These are phyloP conservation scores for Calliphora vomitoria DNA, from an alignment of 2,888 invertebrate species.

Conservation along the genomic window DNA sequence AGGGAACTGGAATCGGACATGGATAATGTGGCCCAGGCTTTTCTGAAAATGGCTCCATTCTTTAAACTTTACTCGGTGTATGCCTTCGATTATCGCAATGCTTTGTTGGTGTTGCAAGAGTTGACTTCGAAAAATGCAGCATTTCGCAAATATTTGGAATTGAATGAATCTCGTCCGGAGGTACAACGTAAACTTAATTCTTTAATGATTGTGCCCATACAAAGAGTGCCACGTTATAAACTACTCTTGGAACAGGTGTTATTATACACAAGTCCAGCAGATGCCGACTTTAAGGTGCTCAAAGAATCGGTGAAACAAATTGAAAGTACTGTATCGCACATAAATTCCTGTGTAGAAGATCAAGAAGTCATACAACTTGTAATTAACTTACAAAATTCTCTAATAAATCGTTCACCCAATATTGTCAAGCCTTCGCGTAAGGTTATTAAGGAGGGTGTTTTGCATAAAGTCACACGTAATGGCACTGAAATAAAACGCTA, in stretches of 20 bases:
- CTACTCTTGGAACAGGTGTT: slow-evolving; percentile 89
- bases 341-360: slow-evolving; percentile 90
- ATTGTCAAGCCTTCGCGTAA: slow-evolving; percentile 88
- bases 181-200: slow-evolving; percentile 89
- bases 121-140: slow-evolving; percentile 85
- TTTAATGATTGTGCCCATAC: slow-evolving; percentile 91
- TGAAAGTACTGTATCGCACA: slow-evolving; percentile 89
- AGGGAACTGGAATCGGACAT: slow-evolving; percentile 86
- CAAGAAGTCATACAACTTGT: slow-evolving; percentile 90
- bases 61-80: slow-evolving; percentile 92
- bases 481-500: slow-evolving; percentile 86
- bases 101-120: slow-evolving; percentile 87
- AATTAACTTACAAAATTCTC: slow-evolving; percentile 88
- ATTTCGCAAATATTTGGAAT: slow-evolving; percentile 86
- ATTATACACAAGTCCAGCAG: slow-evolving; percentile 86
- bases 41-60: slow-evolving; percentile 90
- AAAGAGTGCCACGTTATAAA: slow-evolving; percentile 91
- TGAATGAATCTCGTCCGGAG: slow-evolving; percentile 89
- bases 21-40: slow-evolving; percentile 88
- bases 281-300: slow-evolving; percentile 86
- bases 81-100: slow-evolving; percentile 89
- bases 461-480: slow-evolving; percentile 86
- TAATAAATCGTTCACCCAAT: slow-evolving; percentile 87
- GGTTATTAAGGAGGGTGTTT: slow-evolving; percentile 88
- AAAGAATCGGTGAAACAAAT: slow-evolving; percentile 88